Percentiles rank a stretch among this genome's conserved stretches.
Conservation (phyloP, 1,140 invertebrate genomes). For the Pseudomyrmex sp. region DNA sequence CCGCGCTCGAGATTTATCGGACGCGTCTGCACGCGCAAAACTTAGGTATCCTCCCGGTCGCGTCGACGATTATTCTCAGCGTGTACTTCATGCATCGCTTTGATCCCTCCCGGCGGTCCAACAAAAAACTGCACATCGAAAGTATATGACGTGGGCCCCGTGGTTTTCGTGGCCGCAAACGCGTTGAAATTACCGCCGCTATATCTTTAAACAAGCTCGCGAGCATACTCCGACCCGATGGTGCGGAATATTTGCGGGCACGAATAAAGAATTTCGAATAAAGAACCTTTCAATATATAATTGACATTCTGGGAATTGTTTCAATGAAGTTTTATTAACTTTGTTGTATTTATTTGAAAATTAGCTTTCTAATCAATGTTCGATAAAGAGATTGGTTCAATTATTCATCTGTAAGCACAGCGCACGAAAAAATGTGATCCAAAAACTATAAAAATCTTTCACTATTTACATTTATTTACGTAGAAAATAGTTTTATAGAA, state of each 20-base stretch:
- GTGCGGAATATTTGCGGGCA: neutral
- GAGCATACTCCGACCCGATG: neutral
- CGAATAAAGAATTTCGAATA: neutral
- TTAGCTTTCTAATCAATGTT: no score
- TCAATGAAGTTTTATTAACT: no score
- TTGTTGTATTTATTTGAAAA: no score
- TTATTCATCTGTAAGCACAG: no score
- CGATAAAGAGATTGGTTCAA: no score
- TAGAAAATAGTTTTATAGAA: neutral
- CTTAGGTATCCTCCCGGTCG: slow-evolving; percentile 24
- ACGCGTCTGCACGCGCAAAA: slow-evolving; percentile 41
- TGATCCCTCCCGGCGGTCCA: slow-evolving; percentile 35
- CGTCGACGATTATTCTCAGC: slow-evolving; percentile 51
- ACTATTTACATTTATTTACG: neutral
- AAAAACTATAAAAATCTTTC: no score
- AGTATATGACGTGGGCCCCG: slow-evolving; percentile 1
- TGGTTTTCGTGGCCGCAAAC: slow-evolving; percentile 20
- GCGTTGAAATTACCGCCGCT: slow-evolving; percentile 29
- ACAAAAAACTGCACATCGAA: slow-evolving; percentile 49
- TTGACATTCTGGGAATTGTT: no score
- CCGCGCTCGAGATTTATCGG: slow-evolving; percentile 33
- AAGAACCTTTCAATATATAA: no score
- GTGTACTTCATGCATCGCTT: slow-evolving; percentile 17
- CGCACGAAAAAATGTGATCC: no score
- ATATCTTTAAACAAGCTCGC: slow-evolving; percentile 2